Evolutionary conservation across 2,888 invertebrate species (phyloP), one percentile per base, ranked within the genome.

Genomic region (Eupsilia transversa): DNA sequence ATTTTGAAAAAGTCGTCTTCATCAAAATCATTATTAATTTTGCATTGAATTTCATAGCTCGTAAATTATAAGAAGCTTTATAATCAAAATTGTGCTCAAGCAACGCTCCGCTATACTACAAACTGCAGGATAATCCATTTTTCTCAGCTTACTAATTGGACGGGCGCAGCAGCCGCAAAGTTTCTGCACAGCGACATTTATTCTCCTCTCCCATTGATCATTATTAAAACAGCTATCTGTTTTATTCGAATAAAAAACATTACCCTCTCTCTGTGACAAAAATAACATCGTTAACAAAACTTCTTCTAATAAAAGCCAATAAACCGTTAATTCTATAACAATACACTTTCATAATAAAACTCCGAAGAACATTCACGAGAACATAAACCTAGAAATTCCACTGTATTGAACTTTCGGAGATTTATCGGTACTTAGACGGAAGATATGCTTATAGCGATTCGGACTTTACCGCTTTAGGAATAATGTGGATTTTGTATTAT

Each of bases 71-170:
- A 17, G 20, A 54, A 43, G 43, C 14, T 60, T 74, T 43, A n/a
- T 52, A 61, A 61, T 76, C 43, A 76, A 76, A 63, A 79, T 54
- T 73, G 23, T 54, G 80, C 41, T 46, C 10, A 20, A 68, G 43
- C 61, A 46, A 57, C 63, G 30, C 43, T 65, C 23, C 0, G 43
- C 23, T 49, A 77, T 33, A 52, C 23, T 56, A 82, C 82, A 77
- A 82, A 82, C 77, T 79, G 78, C 82, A 76, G 38, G 49, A 72
- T 67, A 66, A 83, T 80, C 72, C 83, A 83, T 80, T 80, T 80
- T 80, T 80, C 79, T 80, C 72, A 63, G 79, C 72, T 83, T 72
- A 72, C 83, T 79, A 83, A 83, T 83, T 78, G 79, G 83, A 72
- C 79, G 54, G 49, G 17, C 6, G 49, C 35, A 60, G 56, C 54